Evolutionary conservation across 2,113 vertebrate species (phyloP).

Genomic region (Hippocampus barbouri): DNA sequence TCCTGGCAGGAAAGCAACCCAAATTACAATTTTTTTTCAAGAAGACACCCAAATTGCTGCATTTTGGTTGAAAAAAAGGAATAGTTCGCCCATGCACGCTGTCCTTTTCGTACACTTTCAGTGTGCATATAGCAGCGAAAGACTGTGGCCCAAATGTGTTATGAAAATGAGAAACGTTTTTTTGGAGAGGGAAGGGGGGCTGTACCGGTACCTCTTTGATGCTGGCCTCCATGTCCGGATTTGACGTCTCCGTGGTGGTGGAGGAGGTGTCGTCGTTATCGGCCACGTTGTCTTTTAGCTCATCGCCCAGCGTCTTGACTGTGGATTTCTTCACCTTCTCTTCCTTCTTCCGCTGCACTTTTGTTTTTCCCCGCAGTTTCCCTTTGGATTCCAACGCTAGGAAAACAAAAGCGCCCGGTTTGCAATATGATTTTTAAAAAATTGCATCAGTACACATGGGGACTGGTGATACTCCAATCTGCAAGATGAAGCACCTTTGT

Average conservation of each 20-base stretch:
- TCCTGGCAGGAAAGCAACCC: constrained; percentile 69
- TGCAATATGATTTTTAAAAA: not conserved
- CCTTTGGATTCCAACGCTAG: constrained; percentile 75
- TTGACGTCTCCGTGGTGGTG: constrained; percentile 97
- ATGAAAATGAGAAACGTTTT: not conserved
- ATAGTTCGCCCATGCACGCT: too few relatives aligned
- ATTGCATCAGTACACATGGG: too few relatives aligned
- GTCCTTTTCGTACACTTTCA: too few relatives aligned
- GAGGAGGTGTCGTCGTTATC: constrained; percentile 97
- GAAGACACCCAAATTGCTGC: too few relatives aligned
- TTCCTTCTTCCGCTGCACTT: constrained; percentile 85
- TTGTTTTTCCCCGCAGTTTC: constrained; percentile 84
- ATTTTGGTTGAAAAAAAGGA: too few relatives aligned
- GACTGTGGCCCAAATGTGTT: not conserved
- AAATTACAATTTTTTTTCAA: not conserved
- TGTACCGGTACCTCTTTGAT: constrained; percentile 82
- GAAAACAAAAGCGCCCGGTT: not conserved
- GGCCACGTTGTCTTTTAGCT: constrained; percentile 84
- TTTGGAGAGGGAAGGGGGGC: not conserved
- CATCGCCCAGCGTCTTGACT: constrained; percentile 81
- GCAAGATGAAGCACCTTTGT: not conserved
- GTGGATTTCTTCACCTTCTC: constrained; percentile 86
- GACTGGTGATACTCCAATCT: not conserved
- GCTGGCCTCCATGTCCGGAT: constrained; percentile 87
- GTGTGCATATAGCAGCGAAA: too few relatives aligned